Base-by-base conservation (phyloP, 2,113 vertebrate species). In the Rhinolophus ferrumequinum region DNA sequence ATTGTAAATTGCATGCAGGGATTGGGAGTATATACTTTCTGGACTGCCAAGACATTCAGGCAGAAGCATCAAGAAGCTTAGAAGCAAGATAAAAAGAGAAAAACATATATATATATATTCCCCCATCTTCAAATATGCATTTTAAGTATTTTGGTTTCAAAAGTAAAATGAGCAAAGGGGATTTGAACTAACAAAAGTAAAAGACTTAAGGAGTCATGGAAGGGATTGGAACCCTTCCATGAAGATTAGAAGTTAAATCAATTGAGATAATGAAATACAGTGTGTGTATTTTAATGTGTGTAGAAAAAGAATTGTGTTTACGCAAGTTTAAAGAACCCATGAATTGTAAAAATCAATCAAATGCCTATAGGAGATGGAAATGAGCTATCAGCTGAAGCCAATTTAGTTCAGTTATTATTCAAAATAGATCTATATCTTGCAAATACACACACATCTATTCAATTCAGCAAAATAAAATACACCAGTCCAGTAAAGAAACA, bases 311-410 rank as follows among this genome's bases (percentile, higher is more conserved):
- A 98, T 77, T 94, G 58, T 93, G n/a, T 89, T 94, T n/a, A 70
- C 88, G 88, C 38, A 97, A 90, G 80, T 66, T 91, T 95, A 96
- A 96, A 97, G 90, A 92, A 38, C 18, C 60, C 83, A 92, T 90
- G 87, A 97, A 94, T 80, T 96, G 92, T 88, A 95, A 94, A 97
- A 97, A 91, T 96, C 96, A 97, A 97, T 93, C 94, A 95, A 97
- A 96, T 93, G 19, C 83, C 70, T 96, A 70, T 90, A 96, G 88
- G 66, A 88, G 90, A 94, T 62, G 35, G 18, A 82, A 95, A 93
- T 93, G 13, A 96, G 58, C n/a, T 97, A 56, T 88, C 66, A 90
- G 24, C 9, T 94, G 60, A 96, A 84, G 54, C 12, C 95, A 97
- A 90, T 47, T 60, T 89, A 97, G 67, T 16, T 72, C 6, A 94